Evolutionary conservation across 2,888 invertebrate genomes (phyloP).

Genomic region (Caenorhabditis wallacei): DNA sequence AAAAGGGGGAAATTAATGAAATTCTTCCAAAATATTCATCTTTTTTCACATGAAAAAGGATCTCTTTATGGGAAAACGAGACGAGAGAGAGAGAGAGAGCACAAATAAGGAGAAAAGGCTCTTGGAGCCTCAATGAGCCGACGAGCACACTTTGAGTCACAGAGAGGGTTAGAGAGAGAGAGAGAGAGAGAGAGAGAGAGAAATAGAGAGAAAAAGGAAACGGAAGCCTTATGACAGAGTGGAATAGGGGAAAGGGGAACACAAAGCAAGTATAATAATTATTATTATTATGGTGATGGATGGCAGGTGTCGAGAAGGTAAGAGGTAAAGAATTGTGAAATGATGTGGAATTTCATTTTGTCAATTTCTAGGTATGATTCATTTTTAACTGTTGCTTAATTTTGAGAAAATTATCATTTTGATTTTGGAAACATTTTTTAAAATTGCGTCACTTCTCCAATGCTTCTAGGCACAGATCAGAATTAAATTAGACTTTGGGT

Average conservation of each 20-base stretch:
- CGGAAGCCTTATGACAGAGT: conserved; percentile 29
- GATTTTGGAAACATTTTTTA: too few relatives aligned
- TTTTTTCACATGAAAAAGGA: conserved; percentile 17
- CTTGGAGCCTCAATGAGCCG: conserved; percentile 49
- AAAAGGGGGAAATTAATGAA: conserved; percentile 11
- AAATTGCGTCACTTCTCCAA: too few relatives aligned
- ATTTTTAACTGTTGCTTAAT: neutral
- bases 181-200: conserved; percentile 11
- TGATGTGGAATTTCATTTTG: neutral
- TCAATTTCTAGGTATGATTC: neutral
- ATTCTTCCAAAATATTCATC: neutral
- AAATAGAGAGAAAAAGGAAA: conserved; percentile 12
- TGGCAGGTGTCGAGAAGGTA: conserved; percentile 1
- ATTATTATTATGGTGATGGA: neutral
- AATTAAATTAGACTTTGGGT: too few relatives aligned
- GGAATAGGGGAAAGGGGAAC: conserved; percentile 1
- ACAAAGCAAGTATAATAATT: neutral
- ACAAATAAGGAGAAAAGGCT: neutral
- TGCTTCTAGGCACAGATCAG: too few relatives aligned
- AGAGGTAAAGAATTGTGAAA: conserved; percentile 3
- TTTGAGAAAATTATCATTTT: neutral
- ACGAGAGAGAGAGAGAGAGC: neutral
- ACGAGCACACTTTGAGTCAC: conserved; percentile 14
- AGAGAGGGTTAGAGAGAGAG: conserved; percentile 5
- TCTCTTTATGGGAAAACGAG: neutral